Evolutionary conservation across 2,888 invertebrate genomes (phyloP), one percentile per base, ranked within the genome.

Genomic region (Caenorhabditis wallacei): DNA sequence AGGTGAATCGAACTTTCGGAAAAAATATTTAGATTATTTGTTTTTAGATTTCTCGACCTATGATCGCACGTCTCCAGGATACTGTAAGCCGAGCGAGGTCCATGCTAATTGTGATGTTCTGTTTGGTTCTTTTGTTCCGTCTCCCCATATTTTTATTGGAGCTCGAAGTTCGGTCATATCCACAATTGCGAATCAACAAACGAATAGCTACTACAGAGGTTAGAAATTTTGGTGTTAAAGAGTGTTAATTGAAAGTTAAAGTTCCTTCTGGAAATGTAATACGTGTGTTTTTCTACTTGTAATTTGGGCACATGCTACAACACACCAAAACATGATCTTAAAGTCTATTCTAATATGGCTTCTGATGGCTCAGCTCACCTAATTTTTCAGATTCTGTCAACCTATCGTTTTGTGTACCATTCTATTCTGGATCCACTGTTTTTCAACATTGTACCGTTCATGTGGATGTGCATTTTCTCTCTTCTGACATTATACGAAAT

Each of bases 351-450:
- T 59, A 68, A 75, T 18, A 75, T 48, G 30, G 30, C 64, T 30
- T 54, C 11, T 46, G 24, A 54, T 74, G 64, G 20, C 20, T 24
- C 43, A 46, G 63, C 63, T 18, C 18, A 48, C 46, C 18, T 48
- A 7, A 18, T 48, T 48, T 40, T 87, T 56, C 79, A 90, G 90
- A 84, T 90, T 10, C 84, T 91, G 3, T 89, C 90, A 0, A 86
- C 88, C 8, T 91, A 91, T 80, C 90, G 91, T 2, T 84, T 91
- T 48, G 83, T 90, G 24, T 91, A 92, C 70, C 90, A 91, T 56
- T 87, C 91, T 0, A 80, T 92, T 11, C 63, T 92, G 61, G 90
- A 91, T 54, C 91, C 91, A 11, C 72, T 92, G 20, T 63, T 91
- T 7, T 86, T 88, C 43, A 89, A 91, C 80, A 81, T 92, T 46